Evolutionary conservation across 2,888 invertebrate genomes (phyloP), one percentile per base, ranked within the genome.

Genomic region (Archips crataeganus): DNA sequence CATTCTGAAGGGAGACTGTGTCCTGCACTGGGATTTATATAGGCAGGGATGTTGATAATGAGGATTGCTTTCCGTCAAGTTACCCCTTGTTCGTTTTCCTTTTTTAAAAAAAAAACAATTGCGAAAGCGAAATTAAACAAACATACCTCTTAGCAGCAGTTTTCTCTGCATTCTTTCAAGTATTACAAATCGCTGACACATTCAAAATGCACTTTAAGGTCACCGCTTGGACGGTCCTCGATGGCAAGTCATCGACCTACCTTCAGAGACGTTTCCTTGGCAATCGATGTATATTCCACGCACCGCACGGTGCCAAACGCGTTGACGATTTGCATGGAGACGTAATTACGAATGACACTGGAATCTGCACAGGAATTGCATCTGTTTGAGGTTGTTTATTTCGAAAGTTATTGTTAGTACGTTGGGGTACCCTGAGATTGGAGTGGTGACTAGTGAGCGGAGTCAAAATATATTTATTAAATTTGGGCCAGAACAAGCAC

Each of bases 231-330:
- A 62, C 57, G 34, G 34, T 34, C 57, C 57, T 59, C 57, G 10
- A 8, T 10, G 39, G 47, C 8, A 47, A 65, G 71, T 68, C 72
- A 68, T 68, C 68, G 68, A 68, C 62, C 72, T 67, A 68, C 72
- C 72, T 59, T 63, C 68, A 36, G 61, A 2, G 36, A 13, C 11
- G 64, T 32, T 64, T 64, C 51, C 61, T 10, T 51, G 42, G 10
- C 54, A 42, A 67, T 72, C 68, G 47, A 68, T 72, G 62, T 72
- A 62, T 62, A 62, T 67, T 54, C 11, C 57, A 5, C 13, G 45
- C 59, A n/a, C 4, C 13, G 45, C 59, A n/a, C 4, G 3, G 39
- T 68, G 68, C 63, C 72, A 72, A 62, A 57, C 32, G 49, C 3
- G 5, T 5, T n/a, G 34, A 13, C 47, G 23, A 13, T 49, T 64